Evolutionary conservation across 37 sponge, comb jelly and placozoan genomes (phyloP), one percentile per base, ranked within the genome.

Genomic region (Agelas oroides): DNA sequence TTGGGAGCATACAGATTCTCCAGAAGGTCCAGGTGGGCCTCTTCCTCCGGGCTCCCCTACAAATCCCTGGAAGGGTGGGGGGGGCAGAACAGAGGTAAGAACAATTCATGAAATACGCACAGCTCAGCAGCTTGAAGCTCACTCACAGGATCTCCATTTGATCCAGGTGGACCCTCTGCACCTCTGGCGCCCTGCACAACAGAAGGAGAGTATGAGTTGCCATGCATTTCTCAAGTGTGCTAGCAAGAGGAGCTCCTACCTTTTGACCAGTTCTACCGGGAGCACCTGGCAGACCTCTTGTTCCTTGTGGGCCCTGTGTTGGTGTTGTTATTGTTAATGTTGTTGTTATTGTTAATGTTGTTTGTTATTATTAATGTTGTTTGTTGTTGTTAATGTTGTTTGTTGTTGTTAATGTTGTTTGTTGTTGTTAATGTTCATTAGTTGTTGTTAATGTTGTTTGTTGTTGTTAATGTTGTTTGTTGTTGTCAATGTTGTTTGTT

Each of bases 291-390:
- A 83, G 32, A 59, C 94, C 91, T 72, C 84, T 40, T 0, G 78
- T 15, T 18, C 94, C 94, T 59, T 83, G 84, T n/a, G 90, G 84
- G 37, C 94, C 94, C 84, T 89, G 87, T n/a, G 30, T 6, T 6
- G 5, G 46, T 46, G 46, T 46, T 3, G 3, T 3, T 8, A 46
- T 3, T 46, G 46, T 46, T 3, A 12, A 8, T 46, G 46, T 8
- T 12, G 46, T 46, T 46, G 46, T 46, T 3, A 12, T 3, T 46
- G 46, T 46, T 3, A 12, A 8, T 46, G 46, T 46, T 46, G 46
- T 46, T 3, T 46, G 46, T 46, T 3, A n/a, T n/a, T n/a, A n/a
- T n/a, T n/a, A n/a, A n/a, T n/a, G n/a, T n/a, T n/a, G n/a, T n/a
- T n/a, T n/a, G n/a, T n/a, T n/a, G n/a, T n/a, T n/a, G n/a, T n/a